phyloP scores from a whole-genome alignment of 2,113 vertebrate genomes.

The Ceyx margarethae region DNA sequence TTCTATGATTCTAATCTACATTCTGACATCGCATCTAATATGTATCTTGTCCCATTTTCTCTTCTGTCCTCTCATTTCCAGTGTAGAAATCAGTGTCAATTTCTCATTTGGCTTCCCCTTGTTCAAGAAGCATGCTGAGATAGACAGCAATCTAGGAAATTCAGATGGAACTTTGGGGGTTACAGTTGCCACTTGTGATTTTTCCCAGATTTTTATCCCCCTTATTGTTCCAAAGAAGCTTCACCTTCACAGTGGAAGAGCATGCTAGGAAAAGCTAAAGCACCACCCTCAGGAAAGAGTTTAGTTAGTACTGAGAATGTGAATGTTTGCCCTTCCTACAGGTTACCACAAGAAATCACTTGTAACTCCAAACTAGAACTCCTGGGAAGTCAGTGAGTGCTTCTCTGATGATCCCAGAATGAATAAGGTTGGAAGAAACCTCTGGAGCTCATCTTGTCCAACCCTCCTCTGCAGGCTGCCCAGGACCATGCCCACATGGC shows the following conservation, averaged over 20 bases:
- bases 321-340: not conserved
- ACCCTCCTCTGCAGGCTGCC: not conserved
- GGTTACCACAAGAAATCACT: not conserved
- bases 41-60: not conserved
- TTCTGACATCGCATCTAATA: not conserved
- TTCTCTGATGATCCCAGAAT: not conserved
- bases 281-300: not conserved
- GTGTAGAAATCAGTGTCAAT: not conserved
- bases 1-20: not conserved
- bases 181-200: not conserved
- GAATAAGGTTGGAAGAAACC: not conserved
- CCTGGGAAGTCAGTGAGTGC: not conserved
- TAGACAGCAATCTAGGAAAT: not conserved
- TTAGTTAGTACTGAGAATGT: not conserved
- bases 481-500: fast-evolving
- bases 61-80: not conserved
- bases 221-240: not conserved
- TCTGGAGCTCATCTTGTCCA: not conserved
- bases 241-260: not conserved
- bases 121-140: not conserved
- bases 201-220: not conserved
- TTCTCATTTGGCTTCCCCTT: not conserved
- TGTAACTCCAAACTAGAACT: not conserved
- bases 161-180: not conserved
- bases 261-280: not conserved